Evolutionary conservation across 2,113 vertebrate species (phyloP).

Genomic region (Rhizomys pruinosus): DNA sequence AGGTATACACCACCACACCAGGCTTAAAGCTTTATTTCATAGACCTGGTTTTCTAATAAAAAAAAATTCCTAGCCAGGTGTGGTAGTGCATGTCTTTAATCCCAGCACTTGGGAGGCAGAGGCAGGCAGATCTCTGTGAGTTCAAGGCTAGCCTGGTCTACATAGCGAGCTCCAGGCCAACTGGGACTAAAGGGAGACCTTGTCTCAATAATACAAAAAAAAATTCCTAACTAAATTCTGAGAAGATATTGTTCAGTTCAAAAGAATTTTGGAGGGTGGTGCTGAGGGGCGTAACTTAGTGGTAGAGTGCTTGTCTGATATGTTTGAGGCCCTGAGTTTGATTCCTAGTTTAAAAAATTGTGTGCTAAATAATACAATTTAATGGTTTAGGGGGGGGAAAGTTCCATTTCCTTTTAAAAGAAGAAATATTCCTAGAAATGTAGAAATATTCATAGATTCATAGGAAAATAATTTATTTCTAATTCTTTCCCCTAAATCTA

Average conservation of each 20-base stretch:
- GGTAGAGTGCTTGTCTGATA: background rate
- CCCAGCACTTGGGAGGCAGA: too few relatives aligned
- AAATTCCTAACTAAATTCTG: background rate
- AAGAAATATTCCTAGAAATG: background rate
- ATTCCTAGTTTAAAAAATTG: background rate
- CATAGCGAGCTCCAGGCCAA: too few relatives aligned
- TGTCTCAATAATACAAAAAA: too few relatives aligned
- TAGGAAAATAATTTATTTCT: background rate
- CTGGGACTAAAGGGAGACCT: too few relatives aligned
- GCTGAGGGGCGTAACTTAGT: background rate
- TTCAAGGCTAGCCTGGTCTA: too few relatives aligned
- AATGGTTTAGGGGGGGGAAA: background rate
- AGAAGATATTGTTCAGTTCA: background rate
- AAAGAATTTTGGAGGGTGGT: background rate
- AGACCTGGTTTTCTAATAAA: slow-evolving; percentile 18
- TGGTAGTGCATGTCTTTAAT: too few relatives aligned
- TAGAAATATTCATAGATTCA: background rate
- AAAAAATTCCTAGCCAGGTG: too few relatives aligned
- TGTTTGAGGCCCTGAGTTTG: background rate
- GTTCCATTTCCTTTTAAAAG: background rate
- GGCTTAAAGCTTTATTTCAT: background rate
- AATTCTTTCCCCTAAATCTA: slow-evolving; percentile 36
- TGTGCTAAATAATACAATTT: background rate
- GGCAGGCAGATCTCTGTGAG: too few relatives aligned
- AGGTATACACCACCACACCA: background rate